A percentile compares a stretch with the other conserved stretches of the same genome.
Evolutionary conservation across 2,113 vertebrate species (phyloP).

Genomic region (Hyla sarda): DNA sequence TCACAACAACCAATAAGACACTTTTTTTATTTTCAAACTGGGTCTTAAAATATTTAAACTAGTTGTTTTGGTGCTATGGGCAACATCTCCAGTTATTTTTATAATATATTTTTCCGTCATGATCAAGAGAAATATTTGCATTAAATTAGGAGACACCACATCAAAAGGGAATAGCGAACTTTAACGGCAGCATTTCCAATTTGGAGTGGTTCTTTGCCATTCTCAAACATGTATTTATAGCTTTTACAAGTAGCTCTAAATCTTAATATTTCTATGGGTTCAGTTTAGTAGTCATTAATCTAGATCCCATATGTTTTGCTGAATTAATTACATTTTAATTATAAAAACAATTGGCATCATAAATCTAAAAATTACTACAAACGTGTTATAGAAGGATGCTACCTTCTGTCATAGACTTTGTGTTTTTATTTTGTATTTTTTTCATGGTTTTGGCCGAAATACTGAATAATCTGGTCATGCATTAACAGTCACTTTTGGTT

Average conservation of each 20-base stretch:
- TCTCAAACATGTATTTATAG: background rate
- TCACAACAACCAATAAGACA: too few relatives aligned
- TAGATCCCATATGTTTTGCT: background rate
- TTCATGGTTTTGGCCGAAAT: slow-evolving; percentile 26
- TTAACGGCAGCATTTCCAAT: background rate
- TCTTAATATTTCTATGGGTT: background rate
- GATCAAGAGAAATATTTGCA: background rate
- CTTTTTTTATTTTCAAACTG: too few relatives aligned
- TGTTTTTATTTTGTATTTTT: background rate
- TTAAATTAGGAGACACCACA: background rate
- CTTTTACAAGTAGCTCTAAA: background rate
- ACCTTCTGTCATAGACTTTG: background rate
- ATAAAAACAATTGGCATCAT: background rate
- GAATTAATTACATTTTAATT: background rate
- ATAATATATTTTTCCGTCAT: background rate
- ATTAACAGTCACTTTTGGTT: slow-evolving; percentile 31
- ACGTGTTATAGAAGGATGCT: background rate
- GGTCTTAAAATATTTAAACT: too few relatives aligned
- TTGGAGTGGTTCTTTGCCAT: background rate
- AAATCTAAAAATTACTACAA: background rate
- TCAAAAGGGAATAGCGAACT: background rate
- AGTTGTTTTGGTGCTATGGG: background rate
- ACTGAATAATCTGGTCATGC: background rate
- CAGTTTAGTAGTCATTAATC: background rate
- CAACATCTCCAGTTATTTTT: background rate